phyloP scores from a whole-genome alignment of 2,113 vertebrate species.

The Silurus meridionalis region DNA sequence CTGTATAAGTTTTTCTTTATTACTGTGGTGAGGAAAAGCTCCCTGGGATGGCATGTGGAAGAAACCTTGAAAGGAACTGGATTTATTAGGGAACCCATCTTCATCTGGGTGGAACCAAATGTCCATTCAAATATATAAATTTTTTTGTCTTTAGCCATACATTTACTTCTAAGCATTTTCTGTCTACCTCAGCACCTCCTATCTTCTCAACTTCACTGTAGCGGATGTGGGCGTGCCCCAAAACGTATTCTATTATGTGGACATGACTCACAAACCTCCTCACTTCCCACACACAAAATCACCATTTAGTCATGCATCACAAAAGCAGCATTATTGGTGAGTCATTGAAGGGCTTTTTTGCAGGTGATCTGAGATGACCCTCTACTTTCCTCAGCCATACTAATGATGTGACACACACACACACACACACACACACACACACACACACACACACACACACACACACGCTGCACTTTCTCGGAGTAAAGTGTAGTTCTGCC shows the following conservation, averaged over 20 bases:
- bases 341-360: constrained; percentile 17
- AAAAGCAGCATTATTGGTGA: constrained; percentile 2
- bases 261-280: constrained; percentile 41
- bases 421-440: neutral
- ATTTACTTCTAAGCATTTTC: neutral
- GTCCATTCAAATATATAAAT: neutral
- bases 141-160: neutral
- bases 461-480: constrained; percentile 1
- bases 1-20: no score
- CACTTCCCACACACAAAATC: constrained; percentile 20
- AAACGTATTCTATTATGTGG: constrained; percentile 21
- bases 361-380: constrained; percentile 27
- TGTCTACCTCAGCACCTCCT: neutral
- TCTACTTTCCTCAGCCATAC: neutral
- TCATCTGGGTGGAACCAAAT: no score
- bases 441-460: neutral
- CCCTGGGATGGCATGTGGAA: no score
- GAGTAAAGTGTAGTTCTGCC: neutral
- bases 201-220: neutral
- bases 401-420: neutral
- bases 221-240: neutral
- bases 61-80: no score
- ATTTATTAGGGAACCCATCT: no score
- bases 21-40: no score
- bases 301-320: neutral